Base-by-base conservation (phyloP, 2,797 vertebrate species). In the Typhlichthys eigenmanni region DNA sequence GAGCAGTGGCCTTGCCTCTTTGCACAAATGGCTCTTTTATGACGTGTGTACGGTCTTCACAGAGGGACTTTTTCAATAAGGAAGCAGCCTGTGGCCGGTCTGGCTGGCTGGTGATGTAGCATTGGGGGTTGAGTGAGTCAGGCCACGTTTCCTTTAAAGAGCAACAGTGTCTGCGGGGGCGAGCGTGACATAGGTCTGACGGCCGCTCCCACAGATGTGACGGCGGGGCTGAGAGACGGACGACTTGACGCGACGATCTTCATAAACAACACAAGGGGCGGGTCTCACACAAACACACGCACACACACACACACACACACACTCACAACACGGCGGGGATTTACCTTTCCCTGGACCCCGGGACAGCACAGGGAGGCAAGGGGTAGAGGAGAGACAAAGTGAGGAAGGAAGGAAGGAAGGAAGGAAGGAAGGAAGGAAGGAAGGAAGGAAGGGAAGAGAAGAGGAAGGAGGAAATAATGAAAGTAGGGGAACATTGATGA, bases 331-430 rank as follows among this genome's bases (percentile, higher is more conserved):
- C 48, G 13, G 59, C 58, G 59, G 64, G 45, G 51, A 57, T 71
- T 88, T 91, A 91, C 89, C 89, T 89, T 89, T 91, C 89, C 87
- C 89, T 91, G 87, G 63, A 55, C 88, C 82, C 89, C 68, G 2
- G 76, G 53, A 78, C 6, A 80, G 84, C 82, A 82, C 47, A 52
- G 34, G 61, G 48, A 47, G 47, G 47, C 13, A 48, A 11, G 47
- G 51, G 60, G 0, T 8, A 13, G 19, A 29, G 19, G 55, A 17
- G 8, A 38, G 43, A 17, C 49, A 51, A 11, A 8, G 6, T 8
- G 38, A 13, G 13, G 6, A 52, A 14, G 24, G 6, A 12, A 47
- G 24, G 0, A 8, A 1, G 13, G 54, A 45, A 7, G 56, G 2
- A 34, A 1, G 34, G 3, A 59, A 48, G n/a, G 17, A 13, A 51